phyloP scores from a whole-genome alignment of 2,113 vertebrate genomes.

The Cyrtonyx montezumae region DNA sequence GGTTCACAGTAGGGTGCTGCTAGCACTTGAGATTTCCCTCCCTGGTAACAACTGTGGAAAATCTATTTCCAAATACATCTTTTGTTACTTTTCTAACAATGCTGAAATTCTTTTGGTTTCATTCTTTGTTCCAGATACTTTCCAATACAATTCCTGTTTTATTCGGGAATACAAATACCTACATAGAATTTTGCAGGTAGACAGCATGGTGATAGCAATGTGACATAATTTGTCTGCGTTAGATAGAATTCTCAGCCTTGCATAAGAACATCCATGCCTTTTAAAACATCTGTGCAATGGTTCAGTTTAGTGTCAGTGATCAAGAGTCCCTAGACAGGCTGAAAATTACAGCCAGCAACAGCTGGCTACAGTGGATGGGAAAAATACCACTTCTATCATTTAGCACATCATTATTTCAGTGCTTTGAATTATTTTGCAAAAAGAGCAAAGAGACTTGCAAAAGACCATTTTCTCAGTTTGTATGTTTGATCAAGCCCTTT shows the following conservation, averaged over 20 bases:
- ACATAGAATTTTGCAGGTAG: neutral
- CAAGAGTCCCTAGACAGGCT: neutral
- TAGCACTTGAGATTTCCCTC: neutral
- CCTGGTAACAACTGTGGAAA: too few relatives aligned
- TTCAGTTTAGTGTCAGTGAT: neutral
- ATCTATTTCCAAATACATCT: neutral
- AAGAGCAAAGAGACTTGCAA: neutral
- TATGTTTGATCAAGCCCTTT: neutral
- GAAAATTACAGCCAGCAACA: neutral
- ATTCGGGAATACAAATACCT: neutral
- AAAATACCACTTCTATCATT: neutral
- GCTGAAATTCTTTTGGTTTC: neutral
- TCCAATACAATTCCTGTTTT: neutral
- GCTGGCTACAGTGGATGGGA: neutral
- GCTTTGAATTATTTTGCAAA: neutral
- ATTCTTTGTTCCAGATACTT: neutral
- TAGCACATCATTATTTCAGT: neutral
- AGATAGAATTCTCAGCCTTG: neutral
- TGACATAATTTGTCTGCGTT: neutral
- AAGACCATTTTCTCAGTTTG: neutral
- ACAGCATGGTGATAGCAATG: neutral
- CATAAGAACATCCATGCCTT: neutral
- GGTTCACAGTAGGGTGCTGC: rapidly evolving
- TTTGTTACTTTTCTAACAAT: neutral
- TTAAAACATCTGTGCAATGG: neutral